Base-by-base conservation (phyloP, 1,140 invertebrate species). In the Drosophila santomea region DNA sequence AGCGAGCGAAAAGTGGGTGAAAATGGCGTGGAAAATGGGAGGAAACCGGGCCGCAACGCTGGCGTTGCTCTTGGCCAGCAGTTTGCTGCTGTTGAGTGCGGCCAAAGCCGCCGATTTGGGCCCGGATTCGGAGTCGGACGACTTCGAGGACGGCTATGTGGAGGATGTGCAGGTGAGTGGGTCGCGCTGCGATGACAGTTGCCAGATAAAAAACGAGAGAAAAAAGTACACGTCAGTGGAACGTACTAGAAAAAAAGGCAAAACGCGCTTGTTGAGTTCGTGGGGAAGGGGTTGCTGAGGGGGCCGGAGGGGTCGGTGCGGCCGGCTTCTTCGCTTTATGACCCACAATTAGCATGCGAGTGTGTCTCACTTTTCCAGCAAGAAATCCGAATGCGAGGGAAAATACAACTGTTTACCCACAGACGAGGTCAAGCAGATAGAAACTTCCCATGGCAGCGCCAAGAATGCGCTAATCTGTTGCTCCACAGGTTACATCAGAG, bases 221-320 rank as follows among this genome's bases (percentile, higher is more conserved):
- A 66, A 71, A 88, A 88, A 80, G 84, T 90, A 89, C 84, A 89
- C 84, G 84, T 89, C 84, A 89, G 85, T 89, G 62, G 64, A 82
- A 68, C 50, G 47, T 52, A 54, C 74, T 68, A 76, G 59, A 74
- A 74, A 25, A 54, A 43, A 59, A 47, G 48, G 32, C 2, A 7
- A 39, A 38, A 14, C 14, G 39, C n/a, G 41, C 12, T 28, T 54
- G 57, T 47, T 14, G 6, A 15, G 4, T 0, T n/a, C 15, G n/a
- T 14, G n/a, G 60, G 11, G 25, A 25, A 32, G 11, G 12, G 25
- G 1, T 7, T 17, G 43, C 7, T 60, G 17, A 10, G 11, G 20
- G 36, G 7, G 23, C 2, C 0, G 23, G 71, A 15, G 44, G 58
- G 38, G 17, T 17, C 25, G 20, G n/a, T 32, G 25, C 45, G 47